Evolutionary conservation across 2,888 invertebrate species (phyloP).

Genomic region (Hydrotaea cyrtoneurina): DNA sequence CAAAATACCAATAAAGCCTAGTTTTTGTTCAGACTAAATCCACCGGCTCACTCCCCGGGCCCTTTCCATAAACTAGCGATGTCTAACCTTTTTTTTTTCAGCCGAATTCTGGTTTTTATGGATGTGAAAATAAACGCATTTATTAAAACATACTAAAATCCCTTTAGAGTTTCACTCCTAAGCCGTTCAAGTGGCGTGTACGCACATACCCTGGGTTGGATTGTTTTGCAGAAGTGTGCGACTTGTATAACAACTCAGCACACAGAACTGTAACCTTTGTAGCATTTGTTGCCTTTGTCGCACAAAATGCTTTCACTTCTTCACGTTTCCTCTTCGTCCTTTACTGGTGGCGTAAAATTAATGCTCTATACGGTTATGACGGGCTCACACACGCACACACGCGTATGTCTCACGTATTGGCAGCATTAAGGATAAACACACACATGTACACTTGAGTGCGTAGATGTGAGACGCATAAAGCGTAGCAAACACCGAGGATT

Average conservation of each 20-base stretch:
- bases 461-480: not conserved
- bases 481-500: not conserved
- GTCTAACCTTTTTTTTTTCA: slow-evolving; percentile 17
- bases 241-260: not conserved
- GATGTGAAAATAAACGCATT: slow-evolving; percentile 14
- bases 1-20: slow-evolving; percentile 19
- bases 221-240: not conserved
- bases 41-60: no score
- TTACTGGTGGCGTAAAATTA: slow-evolving; percentile 42
- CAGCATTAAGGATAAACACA: not conserved
- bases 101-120: slow-evolving; percentile 19
- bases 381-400: not conserved
- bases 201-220: not conserved
- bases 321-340: slow-evolving; percentile 6
- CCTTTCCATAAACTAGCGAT: not conserved
- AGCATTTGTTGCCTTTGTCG: slow-evolving; percentile 13
- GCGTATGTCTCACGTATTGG: no score
- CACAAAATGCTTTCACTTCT: slow-evolving; percentile 2
- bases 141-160: slow-evolving; percentile 30
- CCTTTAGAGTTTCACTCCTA: not conserved
- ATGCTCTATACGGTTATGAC: slow-evolving; percentile 15
- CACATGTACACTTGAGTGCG: not conserved
- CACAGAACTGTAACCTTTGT: not conserved
- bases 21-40: not conserved
- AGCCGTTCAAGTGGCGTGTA: not conserved